These are phyloP conservation scores for Enteromius mattozi DNA, from an alignment of 2,797 vertebrate genomes.

Conservation along the genomic window DNA sequence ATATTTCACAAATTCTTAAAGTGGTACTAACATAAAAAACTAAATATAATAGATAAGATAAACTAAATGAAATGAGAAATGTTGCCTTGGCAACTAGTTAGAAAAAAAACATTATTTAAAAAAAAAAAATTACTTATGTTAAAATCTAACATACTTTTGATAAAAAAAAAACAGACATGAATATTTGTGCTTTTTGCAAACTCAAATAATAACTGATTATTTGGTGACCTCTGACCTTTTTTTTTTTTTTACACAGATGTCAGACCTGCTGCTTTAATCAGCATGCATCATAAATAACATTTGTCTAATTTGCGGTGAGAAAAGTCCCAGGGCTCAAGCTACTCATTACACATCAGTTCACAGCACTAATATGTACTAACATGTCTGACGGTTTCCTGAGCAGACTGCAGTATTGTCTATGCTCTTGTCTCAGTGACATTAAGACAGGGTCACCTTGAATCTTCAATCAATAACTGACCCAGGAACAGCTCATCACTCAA, in stretches of 20 bases:
- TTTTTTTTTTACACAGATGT: background rate
- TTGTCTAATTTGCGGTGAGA: background rate
- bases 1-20: background rate
- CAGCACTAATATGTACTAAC: background rate
- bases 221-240: background rate
- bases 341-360: background rate
- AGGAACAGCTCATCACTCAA: background rate
- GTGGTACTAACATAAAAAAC: background rate
- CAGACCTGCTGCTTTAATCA: constrained; percentile 10
- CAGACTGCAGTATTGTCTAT: background rate
- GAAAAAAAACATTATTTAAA: too few relatives aligned
- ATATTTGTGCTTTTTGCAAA: background rate
- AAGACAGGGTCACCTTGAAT: background rate
- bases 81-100: background rate
- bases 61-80: background rate
- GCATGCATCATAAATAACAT: background rate
- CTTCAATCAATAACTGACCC: background rate
- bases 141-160: background rate
- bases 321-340: background rate
- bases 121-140: background rate
- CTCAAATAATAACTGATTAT: background rate
- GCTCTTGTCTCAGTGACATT: background rate
- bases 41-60: background rate
- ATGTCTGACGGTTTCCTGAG: background rate
- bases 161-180: background rate